Base-by-base conservation (phyloP, 2,888 invertebrate genomes). In the Agrochola macilenta region DNA sequence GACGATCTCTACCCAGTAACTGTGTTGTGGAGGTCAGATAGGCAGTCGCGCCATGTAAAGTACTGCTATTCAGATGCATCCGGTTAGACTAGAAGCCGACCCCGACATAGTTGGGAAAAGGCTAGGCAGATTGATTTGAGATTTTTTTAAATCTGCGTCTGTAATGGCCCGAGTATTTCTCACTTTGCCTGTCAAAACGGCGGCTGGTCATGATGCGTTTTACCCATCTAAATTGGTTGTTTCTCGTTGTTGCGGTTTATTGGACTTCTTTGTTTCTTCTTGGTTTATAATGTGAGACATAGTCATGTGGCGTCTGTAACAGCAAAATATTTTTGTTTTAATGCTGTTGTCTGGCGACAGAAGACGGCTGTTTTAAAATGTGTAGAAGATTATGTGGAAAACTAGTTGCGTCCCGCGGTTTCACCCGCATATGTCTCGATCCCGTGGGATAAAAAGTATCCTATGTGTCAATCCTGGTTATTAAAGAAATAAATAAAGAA, bases 221-320 rank as follows among this genome's bases (percentile, higher is more conserved):
- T 88, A 88, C 79, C 78, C 83, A 78, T 87, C 79, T 88, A 85
- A 86, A 63, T 64, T 88, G 71, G 83, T 79, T 66, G 79, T 87
- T 39, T 82, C 79, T 85, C 90, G 88, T 88, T 90, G 89, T 78
- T 87, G 81, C 20, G 85, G 54, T 84, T 72, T 77, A 43, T 58
- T 82, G 75, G 87, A 84, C 78, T 89, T 90, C 26, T 85, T 89
- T 1, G 52, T 68, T 60, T 88, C 88, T 4, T 90, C 90, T 35
- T 89, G 78, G 23, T 82, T 81, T 17, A 85, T 63, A 26, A 93
- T 84, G 61, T 96, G 96, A 0, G 94, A 92, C 91, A 95, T 93
- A 2, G 94, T 91, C 90, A 95, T 92, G 84, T 96, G 96, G 5
- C 95, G 94, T 77, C 96, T 96, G 94, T 0, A 94, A 93, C 58